Evolutionary conservation across 2,888 invertebrate species (phyloP), one percentile per base, ranked within the genome.

Genomic region (Malacosoma neustria): DNA sequence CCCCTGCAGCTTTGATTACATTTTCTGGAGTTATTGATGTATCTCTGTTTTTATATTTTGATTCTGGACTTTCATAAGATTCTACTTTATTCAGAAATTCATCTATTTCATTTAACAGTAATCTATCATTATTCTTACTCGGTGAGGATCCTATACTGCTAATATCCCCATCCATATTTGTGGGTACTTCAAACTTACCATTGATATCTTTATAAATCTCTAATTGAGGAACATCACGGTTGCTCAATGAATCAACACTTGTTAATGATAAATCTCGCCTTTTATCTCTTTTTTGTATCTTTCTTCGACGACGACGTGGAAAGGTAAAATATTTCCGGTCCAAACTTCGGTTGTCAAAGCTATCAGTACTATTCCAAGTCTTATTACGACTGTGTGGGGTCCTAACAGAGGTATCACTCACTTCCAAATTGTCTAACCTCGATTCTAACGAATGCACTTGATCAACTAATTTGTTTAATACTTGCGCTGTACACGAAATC

Each of bases 401-500:
- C 9, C 56, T 54, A 1, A 58, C 36, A 44, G 65, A 71, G 1
- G 77, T 72, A 13, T 66, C 59, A 37, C 72, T 72, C 9, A 76
- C 57, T 61, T 81, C 85, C 35, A 87, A 69, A 40, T 62, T 74
- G 58, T 77, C 77, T 63, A 86, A 71, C 54, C 85, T 81, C 34
- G 87, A 76, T 61, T 88, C 89, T 29, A 92, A 87, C 42, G 91
- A 89, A 32, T 87, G 86, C 31, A 92, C 89, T 48, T 91, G 87
- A 50, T 82, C 87, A 34, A 89, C 89, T 32, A 92, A 88, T 49
- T 91, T 79, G 7, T 72, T 80, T 1, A 85, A 50, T 30, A 81
- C 80, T 50, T 77, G 81, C 0, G 84, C 88, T 31, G 87, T 86
- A 46, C 84, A 80, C 31, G 80, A 81, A 39, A 62, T 51, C 35